A percentile compares a stretch with the other conserved stretches of the same genome.
phyloP scores from a whole-genome alignment of 2,888 invertebrate genomes.

The Drosophila acutilabella region DNA sequence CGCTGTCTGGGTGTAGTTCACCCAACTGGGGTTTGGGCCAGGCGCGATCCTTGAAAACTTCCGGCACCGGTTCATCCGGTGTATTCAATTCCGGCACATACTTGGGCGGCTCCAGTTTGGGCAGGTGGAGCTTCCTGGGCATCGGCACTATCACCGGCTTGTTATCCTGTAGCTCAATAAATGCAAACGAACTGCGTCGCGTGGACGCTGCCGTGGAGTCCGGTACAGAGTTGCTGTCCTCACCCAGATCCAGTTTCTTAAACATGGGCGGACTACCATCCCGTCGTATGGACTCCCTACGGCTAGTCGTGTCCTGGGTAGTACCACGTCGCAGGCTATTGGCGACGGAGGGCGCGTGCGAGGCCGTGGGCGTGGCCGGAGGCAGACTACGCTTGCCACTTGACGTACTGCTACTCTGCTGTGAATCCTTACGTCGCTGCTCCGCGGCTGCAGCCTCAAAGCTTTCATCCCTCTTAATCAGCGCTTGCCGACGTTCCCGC shows the following conservation, averaged over 20 bases:
- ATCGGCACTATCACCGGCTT: constrained; percentile 79
- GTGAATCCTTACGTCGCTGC: constrained; percentile 57
- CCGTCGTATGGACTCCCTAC: constrained; percentile 42
- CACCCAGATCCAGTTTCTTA: constrained; percentile 72
- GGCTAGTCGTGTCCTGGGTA: constrained; percentile 65
- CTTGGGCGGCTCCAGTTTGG: constrained; percentile 65
- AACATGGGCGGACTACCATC: constrained; percentile 79
- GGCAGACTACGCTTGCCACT: constrained; percentile 70
- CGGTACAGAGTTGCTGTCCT: constrained; percentile 50
- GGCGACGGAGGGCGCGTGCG: constrained; percentile 23
- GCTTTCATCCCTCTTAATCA: constrained; percentile 81
- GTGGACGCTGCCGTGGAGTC: constrained; percentile 68
- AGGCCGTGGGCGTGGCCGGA: constrained; percentile 52
- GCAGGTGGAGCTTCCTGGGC: constrained; percentile 77
- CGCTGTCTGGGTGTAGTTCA: constrained; percentile 34
- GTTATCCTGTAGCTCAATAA: constrained; percentile 80
- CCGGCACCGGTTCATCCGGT: constrained; percentile 61
- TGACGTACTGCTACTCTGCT: constrained; percentile 63
- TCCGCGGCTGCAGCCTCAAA: constrained; percentile 71
- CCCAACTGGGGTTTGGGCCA: constrained; percentile 73
- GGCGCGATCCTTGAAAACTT: constrained; percentile 75
- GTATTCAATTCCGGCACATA: constrained; percentile 61
- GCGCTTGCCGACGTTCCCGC: constrained; percentile 78
- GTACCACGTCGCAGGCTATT: constrained; percentile 48
- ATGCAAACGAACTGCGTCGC: constrained; percentile 82